A percentile compares a stretch with the other conserved stretches of the same genome.
Evolutionary conservation across 2,113 vertebrate species (phyloP).

Genomic region (Eretmochelys imbricata): DNA sequence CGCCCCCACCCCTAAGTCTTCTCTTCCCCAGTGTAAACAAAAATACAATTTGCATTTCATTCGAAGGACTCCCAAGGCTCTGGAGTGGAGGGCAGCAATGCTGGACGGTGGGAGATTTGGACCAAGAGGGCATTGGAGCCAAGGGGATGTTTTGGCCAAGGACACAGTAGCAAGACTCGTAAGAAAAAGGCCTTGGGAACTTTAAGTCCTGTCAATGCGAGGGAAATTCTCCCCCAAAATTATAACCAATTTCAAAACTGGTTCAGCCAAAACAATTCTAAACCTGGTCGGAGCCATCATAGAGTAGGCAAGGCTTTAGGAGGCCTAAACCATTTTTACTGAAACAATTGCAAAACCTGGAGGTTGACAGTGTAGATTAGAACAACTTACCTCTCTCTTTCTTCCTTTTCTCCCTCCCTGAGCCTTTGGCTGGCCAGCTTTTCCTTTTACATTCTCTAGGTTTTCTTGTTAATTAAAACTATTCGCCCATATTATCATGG

Average conservation of each 20-base stretch:
- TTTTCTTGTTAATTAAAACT: constrained; percentile 11
- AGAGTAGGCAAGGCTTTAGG: neutral
- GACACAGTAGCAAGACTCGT: constrained; percentile 31
- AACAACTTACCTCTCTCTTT: neutral
- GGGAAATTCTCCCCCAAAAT: constrained; percentile 17
- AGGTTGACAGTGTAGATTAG: neutral
- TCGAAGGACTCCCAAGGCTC: neutral
- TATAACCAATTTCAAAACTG: neutral
- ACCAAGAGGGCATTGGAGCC: constrained; percentile 1
- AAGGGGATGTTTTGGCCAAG: neutral
- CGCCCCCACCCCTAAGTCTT: neutral
- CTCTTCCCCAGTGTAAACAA: neutral
- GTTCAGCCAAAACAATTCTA: constrained; percentile 11
- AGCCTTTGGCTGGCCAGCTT: neutral
- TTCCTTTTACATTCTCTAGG: constrained; percentile 13
- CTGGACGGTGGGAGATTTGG: constrained; percentile 28
- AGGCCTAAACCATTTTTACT: neutral
- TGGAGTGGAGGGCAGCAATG: constrained; percentile 47
- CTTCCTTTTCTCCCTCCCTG: neutral
- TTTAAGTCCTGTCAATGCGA: constrained; percentile 8
- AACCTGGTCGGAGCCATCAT: neutral
- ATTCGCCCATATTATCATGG: constrained; percentile 1
- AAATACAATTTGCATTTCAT: neutral
- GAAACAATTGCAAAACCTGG: neutral
- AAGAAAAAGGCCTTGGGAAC: constrained; percentile 16